Percentiles rank a stretch among this genome's conserved stretches.
Evolutionary conservation across 2,797 vertebrate species (phyloP).

Genomic region (Psittacula derbiana): DNA sequence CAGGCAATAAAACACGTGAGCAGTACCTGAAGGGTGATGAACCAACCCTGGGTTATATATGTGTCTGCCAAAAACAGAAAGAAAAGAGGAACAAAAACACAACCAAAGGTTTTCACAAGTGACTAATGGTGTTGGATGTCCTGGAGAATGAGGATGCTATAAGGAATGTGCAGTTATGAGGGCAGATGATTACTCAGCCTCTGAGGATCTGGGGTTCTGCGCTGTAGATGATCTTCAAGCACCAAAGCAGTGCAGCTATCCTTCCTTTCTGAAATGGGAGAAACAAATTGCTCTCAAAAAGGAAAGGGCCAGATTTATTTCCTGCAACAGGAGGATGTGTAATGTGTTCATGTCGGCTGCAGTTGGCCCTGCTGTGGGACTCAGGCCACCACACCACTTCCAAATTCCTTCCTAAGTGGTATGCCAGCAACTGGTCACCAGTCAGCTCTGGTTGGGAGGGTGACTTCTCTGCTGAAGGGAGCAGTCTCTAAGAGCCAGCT

Average conservation of each 20-base stretch:
- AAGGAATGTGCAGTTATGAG: background rate
- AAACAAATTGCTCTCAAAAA: background rate
- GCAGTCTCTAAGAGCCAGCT: background rate
- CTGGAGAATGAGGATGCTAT: background rate
- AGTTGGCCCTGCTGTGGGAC: rapidly evolving
- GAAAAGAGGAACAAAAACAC: background rate
- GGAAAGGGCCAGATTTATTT: background rate
- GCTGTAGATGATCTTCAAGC: background rate
- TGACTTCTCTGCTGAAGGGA: background rate
- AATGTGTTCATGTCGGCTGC: rapidly evolving
- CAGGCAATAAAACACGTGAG: background rate
- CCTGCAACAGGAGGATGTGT: background rate
- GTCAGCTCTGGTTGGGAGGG: background rate
- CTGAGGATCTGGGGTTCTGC: background rate
- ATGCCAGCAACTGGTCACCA: rapidly evolving
- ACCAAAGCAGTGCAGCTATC: background rate
- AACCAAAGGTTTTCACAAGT: background rate
- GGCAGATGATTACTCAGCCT: background rate
- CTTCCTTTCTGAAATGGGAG: background rate
- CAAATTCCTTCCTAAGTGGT: background rate
- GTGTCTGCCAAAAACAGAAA: background rate
- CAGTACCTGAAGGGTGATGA: background rate
- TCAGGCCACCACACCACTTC: background rate
- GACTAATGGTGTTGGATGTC: background rate
- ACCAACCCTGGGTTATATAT: background rate